Conservation (phyloP, 1,140 invertebrate genomes). For the Pectinophora gossypiella region DNA sequence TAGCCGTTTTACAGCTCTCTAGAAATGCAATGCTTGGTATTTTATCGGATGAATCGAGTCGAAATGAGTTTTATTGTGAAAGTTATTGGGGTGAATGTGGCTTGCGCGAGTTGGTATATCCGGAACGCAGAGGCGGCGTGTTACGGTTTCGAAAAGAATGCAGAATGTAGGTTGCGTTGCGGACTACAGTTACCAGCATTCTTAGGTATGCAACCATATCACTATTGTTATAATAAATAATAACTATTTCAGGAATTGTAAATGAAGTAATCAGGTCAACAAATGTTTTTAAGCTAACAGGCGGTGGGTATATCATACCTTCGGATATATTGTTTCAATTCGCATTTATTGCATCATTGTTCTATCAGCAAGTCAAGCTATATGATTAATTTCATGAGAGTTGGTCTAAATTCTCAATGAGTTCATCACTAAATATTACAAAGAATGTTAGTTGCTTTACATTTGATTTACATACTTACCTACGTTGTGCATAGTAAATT, state of each 20-base stretch:
- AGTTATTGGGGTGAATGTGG: slow-evolving; percentile 50
- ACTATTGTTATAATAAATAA: slow-evolving; percentile 49
- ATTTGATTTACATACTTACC: too few relatives aligned
- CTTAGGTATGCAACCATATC: slow-evolving; percentile 55
- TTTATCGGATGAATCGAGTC: slow-evolving; percentile 24
- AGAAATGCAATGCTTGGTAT: slow-evolving; percentile 53
- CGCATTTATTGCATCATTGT: too few relatives aligned
- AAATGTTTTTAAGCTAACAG: too few relatives aligned
- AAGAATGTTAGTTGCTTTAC: too few relatives aligned
- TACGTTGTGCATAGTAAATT: too few relatives aligned
- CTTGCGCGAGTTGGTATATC: slow-evolving; percentile 44
- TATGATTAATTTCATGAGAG: too few relatives aligned
- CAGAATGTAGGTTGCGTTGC: slow-evolving; percentile 68
- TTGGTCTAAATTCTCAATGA: too few relatives aligned
- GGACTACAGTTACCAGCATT: slow-evolving; percentile 65
- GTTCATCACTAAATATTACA: too few relatives aligned
- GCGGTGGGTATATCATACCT: too few relatives aligned
- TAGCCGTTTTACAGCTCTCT: slow-evolving; percentile 54
- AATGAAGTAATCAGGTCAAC: slow-evolving; percentile 16
- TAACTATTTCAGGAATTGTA: slow-evolving; percentile 23
- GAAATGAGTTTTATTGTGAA: slow-evolving; percentile 49
- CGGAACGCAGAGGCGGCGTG: slow-evolving; percentile 67
- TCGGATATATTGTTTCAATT: too few relatives aligned
- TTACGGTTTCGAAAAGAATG: slow-evolving; percentile 74
- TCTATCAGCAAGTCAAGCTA: too few relatives aligned